These are phyloP conservation scores for Monopterus albus DNA, from an alignment of 2,113 vertebrate species.

Conservation along the genomic window DNA sequence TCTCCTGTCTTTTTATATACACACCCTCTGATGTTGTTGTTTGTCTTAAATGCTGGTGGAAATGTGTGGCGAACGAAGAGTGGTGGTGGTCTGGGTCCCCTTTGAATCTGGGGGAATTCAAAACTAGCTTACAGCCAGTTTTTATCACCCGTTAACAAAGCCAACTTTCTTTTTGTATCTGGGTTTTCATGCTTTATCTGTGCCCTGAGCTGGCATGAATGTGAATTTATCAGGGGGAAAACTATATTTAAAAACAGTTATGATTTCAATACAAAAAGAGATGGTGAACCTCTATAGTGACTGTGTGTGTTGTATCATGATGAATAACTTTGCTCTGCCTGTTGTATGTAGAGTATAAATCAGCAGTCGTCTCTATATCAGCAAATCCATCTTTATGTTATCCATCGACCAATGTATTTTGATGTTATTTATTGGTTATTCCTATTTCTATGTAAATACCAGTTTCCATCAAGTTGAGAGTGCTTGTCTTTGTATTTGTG, in stretches of 20 bases:
- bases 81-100: conserved; percentile 5
- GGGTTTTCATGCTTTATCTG: conserved; percentile 21
- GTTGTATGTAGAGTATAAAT: conserved; percentile 34
- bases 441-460: conserved; percentile 71
- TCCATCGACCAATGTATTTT: conserved; percentile 44
- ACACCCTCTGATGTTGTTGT: conserved; percentile 42
- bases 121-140: conserved; percentile 19
- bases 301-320: conserved; percentile 35
- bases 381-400: conserved; percentile 52
- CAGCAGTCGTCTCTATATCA: conserved; percentile 31
- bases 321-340: conserved; percentile 43
- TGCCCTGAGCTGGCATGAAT: conserved; percentile 63
- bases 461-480: conserved; percentile 49
- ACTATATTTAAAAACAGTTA: conserved; percentile 19
- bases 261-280: conserved; percentile 38
- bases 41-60: conserved; percentile 60
- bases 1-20: conserved; percentile 66
- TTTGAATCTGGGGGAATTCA: conserved; percentile 26
- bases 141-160: conserved; percentile 8
- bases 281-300: conserved; percentile 32
- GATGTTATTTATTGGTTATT: conserved; percentile 62
- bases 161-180: conserved; percentile 9
- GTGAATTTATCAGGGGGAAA: conserved; percentile 44
- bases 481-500: conserved; percentile 70
- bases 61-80: conserved; percentile 45